phyloP scores from a whole-genome alignment of 1,140 invertebrate species.

The Pemphigus obesinymphae region DNA sequence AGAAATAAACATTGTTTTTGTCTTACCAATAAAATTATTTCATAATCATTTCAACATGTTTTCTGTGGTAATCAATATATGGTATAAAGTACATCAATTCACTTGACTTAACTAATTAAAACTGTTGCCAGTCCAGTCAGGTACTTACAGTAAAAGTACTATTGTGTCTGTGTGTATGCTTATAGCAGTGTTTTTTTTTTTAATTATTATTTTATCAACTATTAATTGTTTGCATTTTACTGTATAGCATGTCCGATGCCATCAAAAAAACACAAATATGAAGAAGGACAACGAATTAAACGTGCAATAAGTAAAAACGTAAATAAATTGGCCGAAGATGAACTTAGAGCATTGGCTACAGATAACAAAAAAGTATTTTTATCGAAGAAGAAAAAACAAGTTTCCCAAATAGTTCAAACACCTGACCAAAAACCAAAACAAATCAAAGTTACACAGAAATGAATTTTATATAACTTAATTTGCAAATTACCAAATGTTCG shows the following conservation, averaged over 20 bases:
- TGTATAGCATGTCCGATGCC: slow-evolving; percentile 58
- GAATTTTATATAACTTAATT: background rate
- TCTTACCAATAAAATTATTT: too few relatives aligned
- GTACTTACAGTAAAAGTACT: too few relatives aligned
- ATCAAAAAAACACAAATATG: slow-evolving; percentile 58
- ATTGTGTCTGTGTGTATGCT: too few relatives aligned
- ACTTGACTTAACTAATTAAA: too few relatives aligned
- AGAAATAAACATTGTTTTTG: too few relatives aligned
- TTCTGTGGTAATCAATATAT: too few relatives aligned
- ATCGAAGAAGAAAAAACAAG: slow-evolving; percentile 48
- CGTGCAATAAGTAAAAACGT: slow-evolving; percentile 60
- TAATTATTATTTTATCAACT: too few relatives aligned
- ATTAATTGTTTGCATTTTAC: slow-evolving; percentile 17
- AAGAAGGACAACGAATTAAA: slow-evolving; percentile 60
- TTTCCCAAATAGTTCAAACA: slow-evolving; percentile 8
- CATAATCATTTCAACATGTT: too few relatives aligned
- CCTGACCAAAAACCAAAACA: background rate
- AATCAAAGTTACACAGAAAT: slow-evolving; percentile 13
- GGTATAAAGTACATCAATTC: too few relatives aligned
- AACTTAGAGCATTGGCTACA: slow-evolving; percentile 56
- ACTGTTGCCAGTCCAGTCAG: too few relatives aligned
- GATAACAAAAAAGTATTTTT: slow-evolving; percentile 53
- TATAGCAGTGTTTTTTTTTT: too few relatives aligned
- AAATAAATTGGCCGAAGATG: slow-evolving; percentile 59
- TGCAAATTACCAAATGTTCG: background rate